Conservation (phyloP, 2,888 invertebrate species). For the Nesidiocoris tenuis region DNA sequence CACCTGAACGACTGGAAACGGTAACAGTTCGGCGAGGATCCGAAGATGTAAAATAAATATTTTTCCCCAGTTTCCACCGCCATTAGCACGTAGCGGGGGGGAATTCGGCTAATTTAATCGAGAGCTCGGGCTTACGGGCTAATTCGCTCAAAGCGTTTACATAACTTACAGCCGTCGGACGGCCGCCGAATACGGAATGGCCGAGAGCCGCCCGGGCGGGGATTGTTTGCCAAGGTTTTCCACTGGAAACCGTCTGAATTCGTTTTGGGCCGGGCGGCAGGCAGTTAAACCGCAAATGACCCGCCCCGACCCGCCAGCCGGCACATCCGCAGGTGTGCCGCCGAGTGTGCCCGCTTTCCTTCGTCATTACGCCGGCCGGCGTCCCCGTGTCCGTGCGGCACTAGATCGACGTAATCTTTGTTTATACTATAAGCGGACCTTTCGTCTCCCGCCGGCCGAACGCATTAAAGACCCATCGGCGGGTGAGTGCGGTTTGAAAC, state of each 20-base stretch:
- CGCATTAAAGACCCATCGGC: neutral
- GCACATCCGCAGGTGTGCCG: neutral
- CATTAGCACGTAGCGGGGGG: neutral
- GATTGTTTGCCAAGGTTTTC: conserved; percentile 28
- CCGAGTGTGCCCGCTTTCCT: neutral
- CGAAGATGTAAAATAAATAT: too few relatives aligned
- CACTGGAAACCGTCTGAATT: conserved; percentile 22
- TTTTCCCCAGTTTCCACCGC: too few relatives aligned
- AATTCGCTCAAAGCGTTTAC: neutral
- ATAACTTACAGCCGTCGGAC: neutral
- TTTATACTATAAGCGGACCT: conserved; percentile 11
- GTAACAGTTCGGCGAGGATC: too few relatives aligned
- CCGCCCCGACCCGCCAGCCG: conserved; percentile 6
- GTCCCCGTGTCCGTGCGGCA: neutral
- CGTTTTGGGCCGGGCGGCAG: conserved; percentile 3
- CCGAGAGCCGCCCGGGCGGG: neutral
- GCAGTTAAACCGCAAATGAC: conserved; percentile 37
- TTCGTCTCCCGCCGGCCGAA: neutral
- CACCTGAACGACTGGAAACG: too few relatives aligned
- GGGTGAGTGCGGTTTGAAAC: neutral
- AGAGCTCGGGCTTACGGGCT: neutral
- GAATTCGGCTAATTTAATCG: neutral
- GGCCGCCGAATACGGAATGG: neutral
- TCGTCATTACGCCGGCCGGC: too few relatives aligned
- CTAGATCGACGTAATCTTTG: conserved; percentile 25